A percentile compares a stretch with the other conserved stretches of the same genome.
These are phyloP conservation scores for Patiria pectinifera DNA, from an alignment of 53 echinoderm and acorn worm species.

Conservation along the genomic window DNA sequence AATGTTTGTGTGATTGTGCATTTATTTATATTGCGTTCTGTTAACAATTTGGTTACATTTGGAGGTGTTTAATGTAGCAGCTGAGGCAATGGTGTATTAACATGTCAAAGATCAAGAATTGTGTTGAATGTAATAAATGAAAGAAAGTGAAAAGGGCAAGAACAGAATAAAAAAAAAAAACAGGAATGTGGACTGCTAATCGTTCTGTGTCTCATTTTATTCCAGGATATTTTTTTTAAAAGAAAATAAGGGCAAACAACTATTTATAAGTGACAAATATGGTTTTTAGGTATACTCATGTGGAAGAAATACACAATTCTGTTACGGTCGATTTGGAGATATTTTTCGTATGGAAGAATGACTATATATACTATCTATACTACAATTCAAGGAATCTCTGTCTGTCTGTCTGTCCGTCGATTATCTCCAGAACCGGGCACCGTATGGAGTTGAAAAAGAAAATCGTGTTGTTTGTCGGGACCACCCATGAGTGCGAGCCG, in stretches of 20 bases:
- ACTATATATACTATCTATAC: too few species aligned
- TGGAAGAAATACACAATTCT: too few species aligned
- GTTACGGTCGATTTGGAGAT: too few species aligned
- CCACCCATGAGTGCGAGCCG: too few species aligned
- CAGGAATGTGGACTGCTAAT: not conserved
- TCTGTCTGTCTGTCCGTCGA: too few species aligned
- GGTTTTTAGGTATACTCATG: too few species aligned
- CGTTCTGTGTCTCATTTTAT: not conserved
- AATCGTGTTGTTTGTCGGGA: too few species aligned
- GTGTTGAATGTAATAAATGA: conserved; percentile 14
- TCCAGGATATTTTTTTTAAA: not conserved
- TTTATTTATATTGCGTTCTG: not conserved
- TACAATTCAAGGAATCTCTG: too few species aligned
- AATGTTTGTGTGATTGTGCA: conserved; percentile 6
- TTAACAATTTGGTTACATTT: conserved; percentile 1
- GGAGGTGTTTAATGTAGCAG: conserved; percentile 4
- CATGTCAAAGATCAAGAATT: not conserved
- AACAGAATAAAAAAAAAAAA: not conserved
- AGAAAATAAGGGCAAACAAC: not conserved
- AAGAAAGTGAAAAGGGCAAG: not conserved
- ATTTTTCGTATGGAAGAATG: too few species aligned
- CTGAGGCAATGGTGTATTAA: not conserved
- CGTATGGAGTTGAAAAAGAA: too few species aligned
- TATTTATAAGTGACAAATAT: too few species aligned
- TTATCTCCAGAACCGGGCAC: too few species aligned